Percentiles rank a stretch among this genome's conserved stretches.
Conservation (phyloP, 2,888 invertebrate species). For the Philereme transversata region DNA sequence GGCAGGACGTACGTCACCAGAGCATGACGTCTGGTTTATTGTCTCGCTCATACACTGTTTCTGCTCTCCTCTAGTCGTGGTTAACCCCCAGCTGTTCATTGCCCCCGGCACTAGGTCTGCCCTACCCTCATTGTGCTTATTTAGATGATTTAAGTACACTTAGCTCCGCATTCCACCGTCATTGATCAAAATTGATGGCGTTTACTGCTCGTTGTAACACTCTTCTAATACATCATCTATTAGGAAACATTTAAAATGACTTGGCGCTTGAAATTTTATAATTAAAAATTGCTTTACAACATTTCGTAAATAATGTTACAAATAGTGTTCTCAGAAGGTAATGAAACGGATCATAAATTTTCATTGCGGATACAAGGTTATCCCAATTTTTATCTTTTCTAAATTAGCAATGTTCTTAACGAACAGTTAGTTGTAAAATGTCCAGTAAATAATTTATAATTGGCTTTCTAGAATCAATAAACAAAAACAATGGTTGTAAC, state of each 20-base stretch:
- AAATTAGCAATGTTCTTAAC: neutral
- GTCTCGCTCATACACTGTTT: constrained; percentile 52
- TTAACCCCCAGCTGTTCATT: constrained; percentile 58
- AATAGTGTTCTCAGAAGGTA: neutral
- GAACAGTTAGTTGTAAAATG: neutral
- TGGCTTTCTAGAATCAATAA: neutral
- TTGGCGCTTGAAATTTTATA: neutral
- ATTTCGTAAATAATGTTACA: neutral
- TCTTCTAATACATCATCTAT: neutral
- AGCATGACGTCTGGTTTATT: constrained; percentile 65
- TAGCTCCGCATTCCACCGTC: constrained; percentile 30
- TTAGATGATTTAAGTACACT: constrained; percentile 44
- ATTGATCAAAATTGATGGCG: constrained; percentile 25
- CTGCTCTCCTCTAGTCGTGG: constrained; percentile 48
- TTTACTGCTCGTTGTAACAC: constrained; percentile 2
- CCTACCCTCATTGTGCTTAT: constrained; percentile 58
- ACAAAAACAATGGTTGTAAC: neutral
- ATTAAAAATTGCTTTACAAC: neutral
- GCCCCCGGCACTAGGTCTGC: constrained; percentile 53
- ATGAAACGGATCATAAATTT: constrained; percentile 2
- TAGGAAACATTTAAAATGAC: neutral
- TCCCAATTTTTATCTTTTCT: neutral
- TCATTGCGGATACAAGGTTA: neutral
- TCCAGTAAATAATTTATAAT: neutral
- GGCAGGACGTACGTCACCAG: constrained; percentile 68